Base-by-base conservation (phyloP, 2,888 invertebrate genomes). In the Nyleta sp. region DNA sequence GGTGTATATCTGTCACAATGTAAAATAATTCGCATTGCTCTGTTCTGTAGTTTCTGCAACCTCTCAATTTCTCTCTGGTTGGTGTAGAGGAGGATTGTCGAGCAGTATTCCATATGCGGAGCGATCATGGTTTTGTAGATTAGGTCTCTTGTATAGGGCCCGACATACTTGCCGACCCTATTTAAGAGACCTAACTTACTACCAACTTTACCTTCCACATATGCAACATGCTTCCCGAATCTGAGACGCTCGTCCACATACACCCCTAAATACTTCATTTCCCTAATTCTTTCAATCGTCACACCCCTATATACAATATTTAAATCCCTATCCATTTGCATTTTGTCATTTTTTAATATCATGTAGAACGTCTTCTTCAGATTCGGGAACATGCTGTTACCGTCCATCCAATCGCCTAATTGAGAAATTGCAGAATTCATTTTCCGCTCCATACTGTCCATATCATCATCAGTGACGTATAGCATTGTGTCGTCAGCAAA, bases 201-300 rank as follows among this genome's bases (percentile, higher is more conserved):
- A 17, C 53, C 18, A 6, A 53, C 35, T 44, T 28, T 59, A 11
- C 28, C 17, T 13, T 50, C 50, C 64, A 38, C 24, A 40, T 50
- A 64, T 40, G 62, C 17, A 35, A 62, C 22, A 48, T 48, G 62
- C 13, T 62, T 48, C 48, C 35, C 48, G 15, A 62, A 62, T 18
- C 11, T 33, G 1, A 62, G 24, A 62, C 31, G 35, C 15, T 64
- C 40, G 50, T 64, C 28, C 3, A 64, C 8, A 40, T 24, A 38
- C 3, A 64, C 24, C 0, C 50, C 50, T 2, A 50, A 18, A 31
- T 59, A 59, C 13, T 59, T 31, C 0, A 44, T 44, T 18, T 59
- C 44, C 7, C 17, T n/a, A 6, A 17, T 8, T 11, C 44, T 24
- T 17, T 59, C 17, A 31, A 59, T 42, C 5, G 28, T 59, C 24